These are phyloP conservation scores for Asbolus verrucosus DNA, from an alignment of 1,140 invertebrate species.

Conservation along the genomic window DNA sequence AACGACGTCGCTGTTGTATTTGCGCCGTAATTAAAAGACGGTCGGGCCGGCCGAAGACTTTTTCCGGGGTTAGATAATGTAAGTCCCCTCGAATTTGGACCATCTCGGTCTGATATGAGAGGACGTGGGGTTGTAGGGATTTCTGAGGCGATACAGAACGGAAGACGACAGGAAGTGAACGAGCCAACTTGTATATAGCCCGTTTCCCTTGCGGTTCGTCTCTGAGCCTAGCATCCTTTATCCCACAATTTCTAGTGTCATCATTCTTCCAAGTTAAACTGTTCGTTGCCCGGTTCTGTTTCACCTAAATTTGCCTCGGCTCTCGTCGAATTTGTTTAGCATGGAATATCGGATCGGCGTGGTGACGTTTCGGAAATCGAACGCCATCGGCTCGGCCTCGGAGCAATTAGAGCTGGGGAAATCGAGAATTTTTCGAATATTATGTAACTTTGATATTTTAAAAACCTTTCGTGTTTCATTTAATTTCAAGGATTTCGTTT, in stretches of 20 bases:
- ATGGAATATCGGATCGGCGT: too few species aligned
- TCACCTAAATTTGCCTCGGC: constrained; percentile 25
- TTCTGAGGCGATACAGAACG: constrained; percentile 41
- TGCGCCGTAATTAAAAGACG: constrained; percentile 22
- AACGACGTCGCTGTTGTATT: background rate
- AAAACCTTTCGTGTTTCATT: too few species aligned
- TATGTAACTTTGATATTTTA: too few species aligned
- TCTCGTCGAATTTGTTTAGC: constrained; percentile 1
- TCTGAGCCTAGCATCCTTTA: constrained; percentile 38
- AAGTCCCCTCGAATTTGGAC: too few species aligned
- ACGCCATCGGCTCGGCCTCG: too few species aligned
- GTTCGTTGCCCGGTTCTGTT: constrained; percentile 34
- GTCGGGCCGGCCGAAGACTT: background rate
- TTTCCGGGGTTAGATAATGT: constrained; percentile 28
- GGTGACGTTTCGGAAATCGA: too few species aligned
- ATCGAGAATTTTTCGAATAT: too few species aligned
- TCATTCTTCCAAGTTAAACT: constrained; percentile 50
- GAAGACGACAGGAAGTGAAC: constrained; percentile 42
- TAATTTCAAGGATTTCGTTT: too few species aligned
- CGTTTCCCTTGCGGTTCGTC: constrained; percentile 49
- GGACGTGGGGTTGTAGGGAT: constrained; percentile 17
- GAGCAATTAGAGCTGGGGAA: too few species aligned
- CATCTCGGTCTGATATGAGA: constrained; percentile 16
- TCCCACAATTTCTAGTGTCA: constrained; percentile 51
- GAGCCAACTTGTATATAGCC: constrained; percentile 47